Base-by-base conservation (phyloP, 2,113 vertebrate genomes). In the Dascyllus trimaculatus region DNA sequence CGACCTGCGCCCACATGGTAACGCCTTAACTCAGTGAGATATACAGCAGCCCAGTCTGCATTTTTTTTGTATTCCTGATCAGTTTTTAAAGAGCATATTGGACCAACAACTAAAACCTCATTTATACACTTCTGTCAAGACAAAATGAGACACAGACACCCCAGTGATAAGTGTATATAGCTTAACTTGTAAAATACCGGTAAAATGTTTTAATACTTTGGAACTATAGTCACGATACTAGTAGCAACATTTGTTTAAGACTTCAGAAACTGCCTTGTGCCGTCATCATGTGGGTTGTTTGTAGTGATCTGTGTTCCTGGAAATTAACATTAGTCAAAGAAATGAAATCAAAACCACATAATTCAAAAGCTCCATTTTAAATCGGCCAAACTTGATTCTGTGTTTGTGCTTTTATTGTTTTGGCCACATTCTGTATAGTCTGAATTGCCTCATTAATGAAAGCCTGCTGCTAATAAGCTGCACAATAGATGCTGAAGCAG, bases 301-400 rank as follows among this genome's bases (percentile, higher is more conserved):
- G 51, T 26, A 35, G 68, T 46, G 32, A 63, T 59, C 54, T 2
- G 11, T 17, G 51, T 61, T 74, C 15, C 59, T 4, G 51, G 75
- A 87, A 74, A 83, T 78, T 32, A 74, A 14, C 15, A 13, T 69
- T 52, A 54, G 57, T 75, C 17, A 48, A 83, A 70, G 76, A 85
- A 85, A 79, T 81, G 6, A 69, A 60, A 40, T 15, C 3, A 26
- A 49, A 67, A 56, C 7, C 0, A 18, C 24, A 21, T 51, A 9
- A 56, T 60, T 59, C 64, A 82, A 68, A 65, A 38, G 40, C 4
- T 15, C 22, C 1, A 45, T 43, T 75, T 69, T 43, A 35, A 65
- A 83, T 63, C 72, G 58, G 69, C 71, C 40, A n/a, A 18, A 56
- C 45, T 21, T 2, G 19, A 56, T 15, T 51, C 11, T 51, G 2